phyloP scores from a whole-genome alignment of 2,113 vertebrate species.

The Pipra filicauda region DNA sequence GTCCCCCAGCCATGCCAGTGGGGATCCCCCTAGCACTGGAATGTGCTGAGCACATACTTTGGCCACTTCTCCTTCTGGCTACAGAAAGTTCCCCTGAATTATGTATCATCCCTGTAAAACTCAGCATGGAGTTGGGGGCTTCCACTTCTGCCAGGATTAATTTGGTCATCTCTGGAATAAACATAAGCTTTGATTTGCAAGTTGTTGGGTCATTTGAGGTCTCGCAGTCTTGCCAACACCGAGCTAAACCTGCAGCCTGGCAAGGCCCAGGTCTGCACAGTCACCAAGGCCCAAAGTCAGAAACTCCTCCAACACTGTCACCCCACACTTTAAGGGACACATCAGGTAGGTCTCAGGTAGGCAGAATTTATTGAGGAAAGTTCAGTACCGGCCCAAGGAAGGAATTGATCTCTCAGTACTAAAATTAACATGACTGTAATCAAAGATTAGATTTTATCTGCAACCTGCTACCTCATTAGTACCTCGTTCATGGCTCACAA shows the following conservation, averaged over 20 bases:
- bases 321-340: neutral
- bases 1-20: neutral
- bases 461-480: neutral
- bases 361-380: conserved; percentile 26
- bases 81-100: neutral
- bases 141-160: neutral
- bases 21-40: neutral
- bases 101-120: neutral
- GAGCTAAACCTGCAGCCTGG: neutral
- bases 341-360: neutral
- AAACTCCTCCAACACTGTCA: neutral
- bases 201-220: fast-evolving
- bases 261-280: neutral
- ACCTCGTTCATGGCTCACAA: conserved; percentile 2
- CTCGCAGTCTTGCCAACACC: neutral
- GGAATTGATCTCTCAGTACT: neutral
- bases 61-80: neutral
- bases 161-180: neutral
- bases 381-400: neutral
- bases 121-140: neutral
- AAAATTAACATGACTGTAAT: neutral
- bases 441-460: neutral
- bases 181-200: neutral
- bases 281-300: neutral
- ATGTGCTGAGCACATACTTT: neutral